These are phyloP conservation scores for Chrysina gloriosa DNA, from an alignment of 2,888 invertebrate species.

Conservation along the genomic window DNA sequence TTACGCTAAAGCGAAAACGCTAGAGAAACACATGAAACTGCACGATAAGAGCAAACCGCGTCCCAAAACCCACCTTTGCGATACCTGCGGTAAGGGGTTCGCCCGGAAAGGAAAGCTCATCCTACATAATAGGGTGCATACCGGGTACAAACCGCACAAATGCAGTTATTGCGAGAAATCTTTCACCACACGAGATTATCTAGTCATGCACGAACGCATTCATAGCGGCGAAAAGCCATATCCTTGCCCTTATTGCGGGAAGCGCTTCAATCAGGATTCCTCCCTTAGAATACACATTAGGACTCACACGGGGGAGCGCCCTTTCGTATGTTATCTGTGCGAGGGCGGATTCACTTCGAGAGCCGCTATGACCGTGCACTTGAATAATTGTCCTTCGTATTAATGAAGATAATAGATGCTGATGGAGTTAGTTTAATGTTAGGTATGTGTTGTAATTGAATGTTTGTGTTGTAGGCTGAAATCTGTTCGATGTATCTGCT, in stretches of 20 bases:
- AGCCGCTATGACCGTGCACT: constrained; percentile 44
- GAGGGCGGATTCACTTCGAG: constrained; percentile 54
- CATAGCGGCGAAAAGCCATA: constrained; percentile 58
- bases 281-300: constrained; percentile 52
- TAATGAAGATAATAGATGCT: not conserved
- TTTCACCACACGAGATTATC: constrained; percentile 53
- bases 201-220: constrained; percentile 54
- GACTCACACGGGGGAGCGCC: constrained; percentile 53
- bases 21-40: constrained; percentile 64
- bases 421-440: not conserved
- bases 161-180: constrained; percentile 55
- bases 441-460: no score
- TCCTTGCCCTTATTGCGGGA: constrained; percentile 53
- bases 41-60: constrained; percentile 46
- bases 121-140: constrained; percentile 55
- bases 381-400: constrained; percentile 35
- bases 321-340: constrained; percentile 54
- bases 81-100: constrained; percentile 60
- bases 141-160: constrained; percentile 55
- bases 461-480: no score
- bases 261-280: constrained; percentile 53
- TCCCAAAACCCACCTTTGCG: constrained; percentile 56
- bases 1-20: constrained; percentile 55
- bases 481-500: no score
- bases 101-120: constrained; percentile 57